Percentiles rank a stretch among this genome's conserved stretches.
These are phyloP conservation scores for Silurus lanzhouensis DNA, from an alignment of 2,797 vertebrate species.

Conservation along the genomic window DNA sequence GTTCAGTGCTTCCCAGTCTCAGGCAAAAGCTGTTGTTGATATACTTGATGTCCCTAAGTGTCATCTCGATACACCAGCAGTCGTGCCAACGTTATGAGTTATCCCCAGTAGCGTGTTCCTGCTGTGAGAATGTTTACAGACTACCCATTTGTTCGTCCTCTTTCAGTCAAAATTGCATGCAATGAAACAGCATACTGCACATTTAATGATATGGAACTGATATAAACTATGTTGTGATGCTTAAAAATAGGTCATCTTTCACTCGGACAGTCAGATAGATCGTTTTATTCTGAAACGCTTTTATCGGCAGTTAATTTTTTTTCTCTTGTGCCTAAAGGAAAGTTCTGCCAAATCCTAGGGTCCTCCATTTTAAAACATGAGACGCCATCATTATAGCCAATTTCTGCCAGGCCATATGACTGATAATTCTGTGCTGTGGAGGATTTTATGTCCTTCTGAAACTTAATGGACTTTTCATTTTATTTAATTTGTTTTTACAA, in stretches of 20 bases:
- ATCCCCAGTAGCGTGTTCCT: background rate
- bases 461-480: conserved; percentile 6
- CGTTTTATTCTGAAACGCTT: conserved; percentile 4
- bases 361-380: conserved; percentile 2
- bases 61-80: background rate
- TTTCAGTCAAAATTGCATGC: background rate
- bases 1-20: background rate
- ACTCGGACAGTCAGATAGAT: conserved; percentile 18
- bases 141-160: background rate
- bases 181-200: background rate
- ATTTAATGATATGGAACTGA: background rate
- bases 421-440: background rate
- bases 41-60: background rate
- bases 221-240: background rate
- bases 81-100: background rate
- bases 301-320: conserved; percentile 31
- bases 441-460: background rate
- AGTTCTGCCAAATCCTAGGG: background rate
- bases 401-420: background rate
- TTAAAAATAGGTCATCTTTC: conserved; percentile 20
- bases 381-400: background rate
- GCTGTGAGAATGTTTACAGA: conserved; percentile 10
- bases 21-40: background rate
- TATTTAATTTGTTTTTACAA: conserved; percentile 2
- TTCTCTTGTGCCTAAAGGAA: conserved; percentile 12